Evolutionary conservation across 2,797 vertebrate genomes (phyloP).

Genomic region (Borostomias antarcticus): DNA sequence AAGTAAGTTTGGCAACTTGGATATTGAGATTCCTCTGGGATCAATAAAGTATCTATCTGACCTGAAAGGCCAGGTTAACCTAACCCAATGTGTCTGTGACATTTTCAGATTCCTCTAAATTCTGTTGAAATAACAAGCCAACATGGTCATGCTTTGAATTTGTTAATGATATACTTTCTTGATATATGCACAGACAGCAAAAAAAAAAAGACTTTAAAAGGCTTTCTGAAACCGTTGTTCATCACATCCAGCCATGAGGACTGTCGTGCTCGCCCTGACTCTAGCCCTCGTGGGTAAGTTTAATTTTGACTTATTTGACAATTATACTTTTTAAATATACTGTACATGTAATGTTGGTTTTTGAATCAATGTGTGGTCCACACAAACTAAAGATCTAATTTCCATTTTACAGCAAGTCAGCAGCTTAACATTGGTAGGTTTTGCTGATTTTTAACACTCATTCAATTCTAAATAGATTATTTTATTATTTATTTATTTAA

Average conservation of each 20-base stretch:
- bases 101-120: conserved; percentile 22
- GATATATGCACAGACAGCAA: conserved; percentile 17
- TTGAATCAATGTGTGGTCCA: background rate
- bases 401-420: conserved; percentile 48
- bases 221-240: background rate
- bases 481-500: background rate
- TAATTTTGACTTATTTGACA: background rate
- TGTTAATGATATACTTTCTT: conserved; percentile 57
- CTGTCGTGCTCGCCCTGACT: conserved; percentile 63
- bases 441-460: background rate
- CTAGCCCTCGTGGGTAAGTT: conserved; percentile 69
- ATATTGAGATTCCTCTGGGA: conserved; percentile 15
- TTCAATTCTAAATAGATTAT: background rate
- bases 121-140: conserved; percentile 27
- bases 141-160: conserved; percentile 16
- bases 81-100: conserved; percentile 41
- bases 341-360: too few relatives aligned
- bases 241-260: conserved; percentile 64
- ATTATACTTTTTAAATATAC: too few relatives aligned
- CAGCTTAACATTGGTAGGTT: conserved; percentile 64
- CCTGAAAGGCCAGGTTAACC: conserved; percentile 41
- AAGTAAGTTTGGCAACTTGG: conserved; percentile 17
- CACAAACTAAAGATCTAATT: background rate
- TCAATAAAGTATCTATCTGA: background rate
- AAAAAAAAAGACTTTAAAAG: conserved; percentile 64